Percentiles rank a stretch among this genome's conserved stretches.
Evolutionary conservation across 2,113 vertebrate genomes (phyloP).

Genomic region (Thamnophis sirtalis): DNA sequence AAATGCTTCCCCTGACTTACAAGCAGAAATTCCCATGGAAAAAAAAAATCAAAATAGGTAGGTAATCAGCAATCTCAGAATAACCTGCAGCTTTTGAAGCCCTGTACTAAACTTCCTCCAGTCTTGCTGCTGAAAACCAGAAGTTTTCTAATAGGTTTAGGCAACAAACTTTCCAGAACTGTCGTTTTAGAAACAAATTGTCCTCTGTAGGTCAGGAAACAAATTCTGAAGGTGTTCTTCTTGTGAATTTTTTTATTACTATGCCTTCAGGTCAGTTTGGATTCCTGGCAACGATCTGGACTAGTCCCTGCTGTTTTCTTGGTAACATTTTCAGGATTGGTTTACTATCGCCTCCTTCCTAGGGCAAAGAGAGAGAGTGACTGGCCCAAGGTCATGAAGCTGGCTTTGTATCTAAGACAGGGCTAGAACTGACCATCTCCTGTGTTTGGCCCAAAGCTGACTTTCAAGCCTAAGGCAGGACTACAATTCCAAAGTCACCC

Average conservation of each 20-base stretch:
- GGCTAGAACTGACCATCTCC: neutral
- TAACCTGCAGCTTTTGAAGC: neutral
- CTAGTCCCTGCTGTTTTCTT: neutral
- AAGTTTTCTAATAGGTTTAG: neutral
- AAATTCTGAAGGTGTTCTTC: neutral
- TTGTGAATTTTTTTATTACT: neutral
- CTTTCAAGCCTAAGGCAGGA: neutral
- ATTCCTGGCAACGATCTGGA: neutral
- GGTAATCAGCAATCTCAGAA: neutral
- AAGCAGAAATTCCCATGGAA: neutral
- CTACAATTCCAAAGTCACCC: neutral
- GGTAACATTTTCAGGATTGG: neutral
- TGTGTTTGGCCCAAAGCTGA: neutral
- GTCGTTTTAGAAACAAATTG: neutral
- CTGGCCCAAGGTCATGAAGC: neutral
- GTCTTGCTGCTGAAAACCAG: neutral
- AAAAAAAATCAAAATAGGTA: neutral
- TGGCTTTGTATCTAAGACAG: neutral
- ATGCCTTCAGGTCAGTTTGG: neutral
- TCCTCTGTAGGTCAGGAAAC: neutral
- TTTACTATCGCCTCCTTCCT: neutral
- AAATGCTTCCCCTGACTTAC: neutral
- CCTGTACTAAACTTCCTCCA: neutral
- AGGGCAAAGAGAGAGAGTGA: neutral
- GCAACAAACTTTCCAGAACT: neutral